phyloP scores from a whole-genome alignment of 1,140 invertebrate genomes.

The Schlechtendalia chinensis region DNA sequence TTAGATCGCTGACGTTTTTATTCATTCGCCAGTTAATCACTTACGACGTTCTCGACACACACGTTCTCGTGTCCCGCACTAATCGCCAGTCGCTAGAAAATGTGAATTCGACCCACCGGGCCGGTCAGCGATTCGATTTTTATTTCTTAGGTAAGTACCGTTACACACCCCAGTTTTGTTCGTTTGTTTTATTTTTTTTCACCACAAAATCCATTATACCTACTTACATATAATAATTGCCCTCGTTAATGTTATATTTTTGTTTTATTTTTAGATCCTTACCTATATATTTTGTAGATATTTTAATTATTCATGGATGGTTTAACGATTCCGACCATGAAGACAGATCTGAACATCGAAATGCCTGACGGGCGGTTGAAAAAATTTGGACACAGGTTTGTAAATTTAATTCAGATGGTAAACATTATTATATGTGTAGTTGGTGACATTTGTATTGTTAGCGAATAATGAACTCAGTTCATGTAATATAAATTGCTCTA shows the following conservation, averaged over 20 bases:
- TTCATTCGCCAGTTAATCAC: too few species aligned
- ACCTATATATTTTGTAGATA: background rate
- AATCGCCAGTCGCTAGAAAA: too few species aligned
- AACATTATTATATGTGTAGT: background rate
- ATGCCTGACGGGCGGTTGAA: conserved; percentile 38
- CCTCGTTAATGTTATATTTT: background rate
- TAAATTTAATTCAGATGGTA: background rate
- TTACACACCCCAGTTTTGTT: background rate
- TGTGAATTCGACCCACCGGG: too few species aligned
- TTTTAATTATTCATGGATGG: background rate
- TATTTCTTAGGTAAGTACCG: too few species aligned
- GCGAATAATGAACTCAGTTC: background rate
- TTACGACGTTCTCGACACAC: too few species aligned
- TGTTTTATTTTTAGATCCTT: background rate
- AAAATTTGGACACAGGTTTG: conserved; percentile 36
- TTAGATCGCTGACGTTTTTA: too few species aligned
- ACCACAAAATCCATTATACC: background rate
- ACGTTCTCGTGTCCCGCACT: too few species aligned
- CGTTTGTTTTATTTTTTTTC: background rate
- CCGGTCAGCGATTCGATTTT: too few species aligned
- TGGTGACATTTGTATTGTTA: background rate
- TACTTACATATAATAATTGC: background rate
- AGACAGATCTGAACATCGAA: conserved; percentile 34
- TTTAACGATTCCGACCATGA: background rate
- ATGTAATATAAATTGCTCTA: background rate